Evolutionary conservation across 1,140 invertebrate species (phyloP), one percentile per base, ranked within the genome.

Genomic region (Listronotus oregonensis): DNA sequence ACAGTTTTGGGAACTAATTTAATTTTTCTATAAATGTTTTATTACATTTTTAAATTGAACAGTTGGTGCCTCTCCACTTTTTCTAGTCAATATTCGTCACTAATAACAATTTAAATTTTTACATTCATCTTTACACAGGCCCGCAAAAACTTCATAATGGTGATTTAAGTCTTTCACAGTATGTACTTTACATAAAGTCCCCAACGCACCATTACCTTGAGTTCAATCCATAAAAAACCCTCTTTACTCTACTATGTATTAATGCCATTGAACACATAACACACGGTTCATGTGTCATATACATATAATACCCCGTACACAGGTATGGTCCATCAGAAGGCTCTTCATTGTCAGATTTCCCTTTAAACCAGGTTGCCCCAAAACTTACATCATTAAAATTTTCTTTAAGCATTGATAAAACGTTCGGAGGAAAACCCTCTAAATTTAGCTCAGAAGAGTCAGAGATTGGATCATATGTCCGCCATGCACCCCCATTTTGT

Each of bases 241-340:
- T 83, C 31, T 86, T 86, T 0, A 88, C 87, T 69, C 96, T 82
- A 27, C 93, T 93, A 80, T 98, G 96, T 0, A 97, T 84, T 47
- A 98, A 79, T 0, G 91, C 95, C 96, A 98, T 98, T 0, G 93
- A 84, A 82, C 96, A 97, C 87, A 98, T 94, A 2, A 92, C 76
- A 80, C 96, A 98, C 0, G 96, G 96, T 76, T 98, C 96, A 59
- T 83, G 83, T 1, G 89, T 86, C 11, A 94, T 75, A 76, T 95
- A 97, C 1, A 92, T 77, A 82, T 95, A 90, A 80, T 93, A 96
- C 9, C 90, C 90, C 0, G 94, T 97, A 79, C 94, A 96, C 6
- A 97, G 80, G 78, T 97, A 98, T 0, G 89, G 87, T 2, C 85
- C 85, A 37, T 82, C 71, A 4, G 42, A 42, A n/a, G 76, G 9